These are phyloP conservation scores for Eupristina koningsbergeri DNA, from an alignment of 1,140 invertebrate species.

Conservation along the genomic window DNA sequence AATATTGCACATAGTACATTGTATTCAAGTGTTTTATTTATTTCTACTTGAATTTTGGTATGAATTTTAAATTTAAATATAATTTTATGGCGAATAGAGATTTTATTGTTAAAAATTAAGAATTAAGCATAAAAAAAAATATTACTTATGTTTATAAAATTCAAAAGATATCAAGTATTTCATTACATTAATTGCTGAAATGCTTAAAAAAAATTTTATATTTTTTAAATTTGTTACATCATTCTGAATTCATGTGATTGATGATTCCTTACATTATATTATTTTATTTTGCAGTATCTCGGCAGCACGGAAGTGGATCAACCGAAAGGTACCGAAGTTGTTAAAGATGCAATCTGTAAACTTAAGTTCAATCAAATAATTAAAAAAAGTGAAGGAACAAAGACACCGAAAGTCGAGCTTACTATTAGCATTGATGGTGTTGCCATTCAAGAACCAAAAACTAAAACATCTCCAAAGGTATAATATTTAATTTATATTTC, in stretches of 20 bases:
- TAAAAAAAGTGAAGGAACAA: conserved; percentile 91
- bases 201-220: too few relatives aligned
- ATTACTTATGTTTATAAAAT: too few relatives aligned
- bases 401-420: conserved; percentile 94
- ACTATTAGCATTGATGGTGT: conserved; percentile 96
- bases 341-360: conserved; percentile 96
- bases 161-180: too few relatives aligned
- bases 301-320: conserved; percentile 94
- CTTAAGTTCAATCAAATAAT: conserved; percentile 95
- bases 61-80: too few relatives aligned
- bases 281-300: conserved; percentile 84
- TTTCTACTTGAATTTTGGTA: too few relatives aligned
- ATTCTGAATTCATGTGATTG: neutral
- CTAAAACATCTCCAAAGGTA: conserved; percentile 71
- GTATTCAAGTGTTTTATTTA: neutral
- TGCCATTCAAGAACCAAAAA: conserved; percentile 86
- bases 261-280: neutral
- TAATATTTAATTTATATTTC: neutral
- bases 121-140: too few relatives aligned
- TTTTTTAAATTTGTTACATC: too few relatives aligned
- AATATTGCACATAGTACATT: conserved; percentile 49
- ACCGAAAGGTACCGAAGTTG: conserved; percentile 96
- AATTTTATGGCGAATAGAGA: too few relatives aligned
- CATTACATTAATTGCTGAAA: too few relatives aligned
- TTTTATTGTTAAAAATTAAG: too few relatives aligned